These are phyloP conservation scores for Thaumatotibia leucotreta DNA, from an alignment of 1,140 invertebrate genomes.

Conservation along the genomic window DNA sequence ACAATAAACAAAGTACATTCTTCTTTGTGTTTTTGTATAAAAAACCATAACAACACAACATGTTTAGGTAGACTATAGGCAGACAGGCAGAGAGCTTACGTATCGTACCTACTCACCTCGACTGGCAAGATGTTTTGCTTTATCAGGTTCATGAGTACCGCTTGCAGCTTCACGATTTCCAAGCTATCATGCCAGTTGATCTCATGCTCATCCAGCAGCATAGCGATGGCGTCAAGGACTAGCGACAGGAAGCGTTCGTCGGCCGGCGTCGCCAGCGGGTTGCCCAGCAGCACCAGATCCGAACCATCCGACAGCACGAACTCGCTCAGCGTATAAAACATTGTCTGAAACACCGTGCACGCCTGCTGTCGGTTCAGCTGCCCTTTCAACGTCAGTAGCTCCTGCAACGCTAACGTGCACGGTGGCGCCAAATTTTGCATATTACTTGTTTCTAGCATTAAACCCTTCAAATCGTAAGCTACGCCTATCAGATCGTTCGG, in stretches of 20 bases:
- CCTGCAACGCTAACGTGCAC: conserved; percentile 16
- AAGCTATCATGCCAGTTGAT: conserved; percentile 35
- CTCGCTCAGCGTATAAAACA: conserved; percentile 24
- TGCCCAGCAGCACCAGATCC: conserved; percentile 17
- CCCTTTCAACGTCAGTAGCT: conserved; percentile 20
- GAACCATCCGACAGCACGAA: conserved; percentile 20
- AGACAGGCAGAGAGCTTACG: no score
- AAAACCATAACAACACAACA: no score
- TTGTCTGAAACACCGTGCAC: conserved; percentile 22
- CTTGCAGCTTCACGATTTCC: conserved; percentile 27
- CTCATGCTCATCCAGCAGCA: conserved; percentile 29
- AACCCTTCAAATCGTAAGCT: background rate
- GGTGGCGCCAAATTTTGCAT: conserved; percentile 14
- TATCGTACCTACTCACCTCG: no score
- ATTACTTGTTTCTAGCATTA: conserved; percentile 20
- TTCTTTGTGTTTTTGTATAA: no score
- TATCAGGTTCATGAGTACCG: conserved; percentile 26
- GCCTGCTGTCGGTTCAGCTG: conserved; percentile 23
- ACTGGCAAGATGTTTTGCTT: conserved; percentile 24
- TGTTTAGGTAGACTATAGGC: no score
- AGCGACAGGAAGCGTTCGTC: conserved; percentile 24
- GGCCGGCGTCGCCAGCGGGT: conserved; percentile 16
- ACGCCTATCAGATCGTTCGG: background rate
- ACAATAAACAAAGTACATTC: no score
- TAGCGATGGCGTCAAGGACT: conserved; percentile 20